Percentiles rank a stretch among this genome's conserved stretches.
Conservation (phyloP, 2,888 invertebrate species). For the Pterostichus madidus region DNA sequence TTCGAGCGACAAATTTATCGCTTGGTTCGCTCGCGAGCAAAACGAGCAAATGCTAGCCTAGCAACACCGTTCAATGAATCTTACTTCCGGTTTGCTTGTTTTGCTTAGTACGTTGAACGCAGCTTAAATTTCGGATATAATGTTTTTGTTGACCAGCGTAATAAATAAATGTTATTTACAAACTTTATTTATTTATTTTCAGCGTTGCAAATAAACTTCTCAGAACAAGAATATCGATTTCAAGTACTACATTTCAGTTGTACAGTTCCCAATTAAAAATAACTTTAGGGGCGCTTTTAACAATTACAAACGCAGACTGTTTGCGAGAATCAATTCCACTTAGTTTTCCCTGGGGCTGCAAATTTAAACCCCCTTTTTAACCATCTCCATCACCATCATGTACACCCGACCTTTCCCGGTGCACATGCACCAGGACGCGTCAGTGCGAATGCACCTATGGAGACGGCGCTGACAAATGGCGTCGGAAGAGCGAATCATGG, state of each 20-base stretch:
- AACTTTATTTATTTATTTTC: too few species aligned
- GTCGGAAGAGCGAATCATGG: constrained; percentile 45
- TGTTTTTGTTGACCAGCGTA: too few species aligned
- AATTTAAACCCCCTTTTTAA: neutral
- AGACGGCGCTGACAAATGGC: constrained; percentile 29
- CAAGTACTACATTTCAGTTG: neutral
- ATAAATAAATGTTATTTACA: too few species aligned
- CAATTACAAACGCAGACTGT: neutral
- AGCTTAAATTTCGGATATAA: too few species aligned
- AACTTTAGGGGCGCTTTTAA: constrained; percentile 6
- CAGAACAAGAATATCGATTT: too few species aligned
- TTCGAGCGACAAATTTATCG: too few species aligned
- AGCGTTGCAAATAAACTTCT: too few species aligned
- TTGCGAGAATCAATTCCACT: neutral
- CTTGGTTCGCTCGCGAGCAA: too few species aligned
- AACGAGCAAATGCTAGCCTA: too few species aligned
- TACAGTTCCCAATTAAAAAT: constrained; percentile 1
- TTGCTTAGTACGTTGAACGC: too few species aligned
- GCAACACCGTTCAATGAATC: too few species aligned
- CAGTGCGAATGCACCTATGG: neutral
- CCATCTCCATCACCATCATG: neutral
- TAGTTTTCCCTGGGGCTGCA: neutral
- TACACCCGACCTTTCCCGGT: neutral
- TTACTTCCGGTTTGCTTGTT: too few species aligned
- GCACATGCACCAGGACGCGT: neutral